Percentiles rank a stretch among this genome's conserved stretches.
These are phyloP conservation scores for Actinemys pallida DNA, from an alignment of 2,113 vertebrate genomes.

Conservation along the genomic window DNA sequence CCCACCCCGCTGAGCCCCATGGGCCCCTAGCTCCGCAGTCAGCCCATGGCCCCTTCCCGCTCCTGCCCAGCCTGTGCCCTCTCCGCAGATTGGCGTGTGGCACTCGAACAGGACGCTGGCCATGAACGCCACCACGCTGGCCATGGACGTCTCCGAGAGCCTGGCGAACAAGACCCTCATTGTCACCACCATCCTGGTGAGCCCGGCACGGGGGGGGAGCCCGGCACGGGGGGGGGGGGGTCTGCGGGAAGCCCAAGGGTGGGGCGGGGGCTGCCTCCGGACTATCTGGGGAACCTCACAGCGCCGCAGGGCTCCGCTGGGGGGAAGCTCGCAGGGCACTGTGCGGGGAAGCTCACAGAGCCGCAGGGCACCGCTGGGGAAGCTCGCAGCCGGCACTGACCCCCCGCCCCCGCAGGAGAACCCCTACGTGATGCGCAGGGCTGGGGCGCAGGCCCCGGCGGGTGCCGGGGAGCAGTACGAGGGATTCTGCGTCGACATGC, in stretches of 20 bases:
- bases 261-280: too few relatives aligned
- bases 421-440: slow-evolving; percentile 91
- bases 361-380: background rate
- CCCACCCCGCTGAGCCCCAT: background rate
- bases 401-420: slow-evolving; percentile 82
- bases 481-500: slow-evolving; percentile 95
- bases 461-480: slow-evolving; percentile 88
- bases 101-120: slow-evolving; percentile 91
- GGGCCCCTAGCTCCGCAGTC: too few relatives aligned
- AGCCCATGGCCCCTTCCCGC: background rate
- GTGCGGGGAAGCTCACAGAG: too few relatives aligned
- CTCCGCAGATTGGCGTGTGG: slow-evolving; percentile 88
- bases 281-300: too few relatives aligned
- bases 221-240: too few relatives aligned
- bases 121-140: slow-evolving; percentile 90
- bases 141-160: slow-evolving; percentile 88
- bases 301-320: too few relatives aligned
- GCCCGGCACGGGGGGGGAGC: background rate
- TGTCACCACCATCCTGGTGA: slow-evolving; percentile 93
- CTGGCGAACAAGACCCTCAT: slow-evolving; percentile 91
- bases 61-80: background rate
- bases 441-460: slow-evolving; percentile 84
- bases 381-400: background rate
- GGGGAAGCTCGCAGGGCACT: too few relatives aligned
- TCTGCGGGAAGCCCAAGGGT: background rate